These are phyloP conservation scores for Acrocyrtus sp. DNA, from an alignment of 2,888 invertebrate genomes.

Conservation along the genomic window DNA sequence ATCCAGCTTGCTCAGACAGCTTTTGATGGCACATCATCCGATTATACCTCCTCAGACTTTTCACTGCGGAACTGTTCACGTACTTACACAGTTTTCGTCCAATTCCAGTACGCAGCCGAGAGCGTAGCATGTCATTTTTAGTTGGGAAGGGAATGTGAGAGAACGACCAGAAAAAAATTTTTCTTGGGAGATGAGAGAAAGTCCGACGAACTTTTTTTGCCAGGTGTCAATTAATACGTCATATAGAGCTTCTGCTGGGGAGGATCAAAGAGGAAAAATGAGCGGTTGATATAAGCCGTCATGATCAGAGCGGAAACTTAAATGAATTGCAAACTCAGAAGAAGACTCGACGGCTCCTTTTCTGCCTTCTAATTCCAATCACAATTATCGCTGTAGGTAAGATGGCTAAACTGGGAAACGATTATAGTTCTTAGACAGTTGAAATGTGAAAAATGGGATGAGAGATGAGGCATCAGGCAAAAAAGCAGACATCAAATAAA, in stretches of 20 bases:
- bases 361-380: too few relatives aligned
- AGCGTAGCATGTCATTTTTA: conserved; percentile 36
- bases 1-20: too few relatives aligned
- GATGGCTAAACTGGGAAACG: too few relatives aligned
- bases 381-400: conserved; percentile 14
- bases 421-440: too few relatives aligned
- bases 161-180: background rate
- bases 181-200: background rate
- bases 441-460: conserved; percentile 8
- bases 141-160: background rate
- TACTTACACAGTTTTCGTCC: conserved; percentile 10
- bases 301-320: background rate
- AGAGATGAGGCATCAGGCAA: background rate
- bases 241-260: conserved; percentile 36
- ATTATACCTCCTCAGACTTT: too few relatives aligned
- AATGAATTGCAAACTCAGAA: too few relatives aligned
- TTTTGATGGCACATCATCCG: too few relatives aligned
- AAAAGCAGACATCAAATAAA: background rate
- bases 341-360: too few relatives aligned
- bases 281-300: too few relatives aligned
- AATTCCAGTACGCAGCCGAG: conserved; percentile 40
- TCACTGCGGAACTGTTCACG: too few relatives aligned
- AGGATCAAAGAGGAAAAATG: conserved; percentile 21
- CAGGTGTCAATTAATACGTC: conserved; percentile 47
- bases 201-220: conserved; percentile 34